These are phyloP conservation scores for Aptenodytes patagonicus DNA, from an alignment of 2,113 vertebrate species.

Conservation along the genomic window DNA sequence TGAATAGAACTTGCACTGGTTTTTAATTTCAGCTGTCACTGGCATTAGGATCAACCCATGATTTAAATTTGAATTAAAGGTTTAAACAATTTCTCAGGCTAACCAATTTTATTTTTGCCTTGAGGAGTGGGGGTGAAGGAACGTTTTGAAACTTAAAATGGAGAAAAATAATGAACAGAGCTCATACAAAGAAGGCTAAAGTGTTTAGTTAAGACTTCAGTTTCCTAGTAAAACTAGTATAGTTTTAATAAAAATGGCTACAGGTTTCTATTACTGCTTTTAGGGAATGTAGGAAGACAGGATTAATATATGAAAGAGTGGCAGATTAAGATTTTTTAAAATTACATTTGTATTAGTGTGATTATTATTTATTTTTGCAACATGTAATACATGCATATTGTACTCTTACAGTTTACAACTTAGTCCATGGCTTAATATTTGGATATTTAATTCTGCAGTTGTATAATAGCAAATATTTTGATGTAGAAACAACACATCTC, in stretches of 20 bases:
- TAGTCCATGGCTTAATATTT: not conserved
- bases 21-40: not conserved
- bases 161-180: not conserved
- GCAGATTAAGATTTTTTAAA: not conserved
- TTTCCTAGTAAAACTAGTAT: not conserved
- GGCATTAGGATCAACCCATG: not conserved
- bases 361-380: not conserved
- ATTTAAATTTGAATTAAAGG: not conserved
- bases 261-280: not conserved
- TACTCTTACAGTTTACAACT: not conserved
- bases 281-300: not conserved
- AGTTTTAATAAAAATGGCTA: not conserved
- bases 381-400: rapidly evolving
- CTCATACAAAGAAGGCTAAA: not conserved
- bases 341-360: not conserved
- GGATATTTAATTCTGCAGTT: not conserved
- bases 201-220: not conserved
- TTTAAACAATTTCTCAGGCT: not conserved
- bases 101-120: not conserved
- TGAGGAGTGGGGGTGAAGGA: not conserved
- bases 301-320: not conserved
- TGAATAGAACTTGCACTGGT: not conserved
- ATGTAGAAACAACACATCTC: not conserved
- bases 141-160: not conserved
- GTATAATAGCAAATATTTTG: not conserved